Base-by-base conservation (phyloP, 2,113 vertebrate genomes). In the Stigmatopora nigra region DNA sequence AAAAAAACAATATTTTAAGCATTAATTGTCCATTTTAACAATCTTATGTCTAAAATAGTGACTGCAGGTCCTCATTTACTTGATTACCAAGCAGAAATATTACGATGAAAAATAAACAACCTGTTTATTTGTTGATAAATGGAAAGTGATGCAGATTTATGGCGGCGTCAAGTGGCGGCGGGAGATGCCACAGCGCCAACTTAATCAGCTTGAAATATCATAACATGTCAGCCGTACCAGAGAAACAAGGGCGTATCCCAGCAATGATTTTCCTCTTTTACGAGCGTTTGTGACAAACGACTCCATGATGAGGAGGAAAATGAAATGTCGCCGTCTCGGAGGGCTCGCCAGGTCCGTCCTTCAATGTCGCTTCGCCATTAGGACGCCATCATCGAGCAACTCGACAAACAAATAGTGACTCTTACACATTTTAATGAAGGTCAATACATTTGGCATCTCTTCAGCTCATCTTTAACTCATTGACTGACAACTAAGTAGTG, bases 251-350 rank as follows among this genome's bases (percentile, higher is more conserved):
- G 11, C 45, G 19, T 71, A 68, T 65, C 63, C 0, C 48, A 52
- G 84, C 71, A 74, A 73, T 73, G 76, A 84, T 78, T 80, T 78
- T 61, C 47, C 51, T 61, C 41, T 61, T 73, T 80, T 71, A 66
- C 65, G 76, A 69, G 60, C 22, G 48, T 78, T 81, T 69, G 72
- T 76, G 72, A 69, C 68, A 69, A 69, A 53, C 38, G 62, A 55
- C 58, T 73, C 49, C 77, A 71, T 56, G 63, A 77, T 61, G 72
- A 74, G 31, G 65, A 14, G 13, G 20, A 58, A 69, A 52, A 25
- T 69, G 55, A 68, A 44, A 81, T 77, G 63, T 59, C 44, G 67
- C 69, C 47, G 66, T 72, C 68, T 76, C 77, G 62, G 60, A 73
- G 56, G 51, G 62, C 63, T 19, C 70, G 38, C 56, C 69, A 51